Conservation (phyloP, 2,113 vertebrate species). For the Prochilodus magdalenae region DNA sequence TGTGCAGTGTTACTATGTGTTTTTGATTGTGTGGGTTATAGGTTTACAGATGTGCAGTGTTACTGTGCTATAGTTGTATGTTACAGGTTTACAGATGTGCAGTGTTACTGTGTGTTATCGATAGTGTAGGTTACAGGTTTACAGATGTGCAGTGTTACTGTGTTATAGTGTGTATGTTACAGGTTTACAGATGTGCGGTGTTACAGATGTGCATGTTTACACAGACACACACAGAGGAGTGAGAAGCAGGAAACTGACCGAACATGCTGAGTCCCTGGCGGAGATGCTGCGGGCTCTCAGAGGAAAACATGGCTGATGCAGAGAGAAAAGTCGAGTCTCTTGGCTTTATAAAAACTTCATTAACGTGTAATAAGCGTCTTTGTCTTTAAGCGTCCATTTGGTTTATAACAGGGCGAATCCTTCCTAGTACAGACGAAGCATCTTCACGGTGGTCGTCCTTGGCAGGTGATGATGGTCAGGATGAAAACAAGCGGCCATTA, state of each 20-base stretch:
- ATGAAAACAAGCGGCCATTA: slow-evolving; percentile 58
- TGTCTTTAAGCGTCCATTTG: slow-evolving; percentile 46
- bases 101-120: too few species aligned
- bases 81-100: too few species aligned
- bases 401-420: slow-evolving; percentile 35
- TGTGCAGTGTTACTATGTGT: too few species aligned
- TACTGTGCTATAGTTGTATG: too few species aligned
- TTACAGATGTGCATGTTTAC: too few species aligned
- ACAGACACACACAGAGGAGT: not conserved
- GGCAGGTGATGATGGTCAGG: slow-evolving; percentile 56
- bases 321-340: slow-evolving; percentile 42
- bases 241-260: slow-evolving; percentile 69
- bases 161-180: too few species aligned
- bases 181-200: too few species aligned
- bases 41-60: too few species aligned
- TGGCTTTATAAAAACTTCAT: slow-evolving; percentile 41
- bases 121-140: too few species aligned
- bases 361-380: slow-evolving; percentile 19
- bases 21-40: too few species aligned
- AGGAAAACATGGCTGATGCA: slow-evolving; percentile 79
- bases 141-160: too few species aligned
- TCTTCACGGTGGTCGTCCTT: slow-evolving; percentile 58
- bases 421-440: slow-evolving; percentile 54
- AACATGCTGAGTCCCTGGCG: slow-evolving; percentile 85
- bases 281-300: slow-evolving; percentile 80